Percentiles rank a stretch among this genome's conserved stretches.
Conservation (phyloP, 2,113 vertebrate genomes). For the Burhinus oedicnemus region DNA sequence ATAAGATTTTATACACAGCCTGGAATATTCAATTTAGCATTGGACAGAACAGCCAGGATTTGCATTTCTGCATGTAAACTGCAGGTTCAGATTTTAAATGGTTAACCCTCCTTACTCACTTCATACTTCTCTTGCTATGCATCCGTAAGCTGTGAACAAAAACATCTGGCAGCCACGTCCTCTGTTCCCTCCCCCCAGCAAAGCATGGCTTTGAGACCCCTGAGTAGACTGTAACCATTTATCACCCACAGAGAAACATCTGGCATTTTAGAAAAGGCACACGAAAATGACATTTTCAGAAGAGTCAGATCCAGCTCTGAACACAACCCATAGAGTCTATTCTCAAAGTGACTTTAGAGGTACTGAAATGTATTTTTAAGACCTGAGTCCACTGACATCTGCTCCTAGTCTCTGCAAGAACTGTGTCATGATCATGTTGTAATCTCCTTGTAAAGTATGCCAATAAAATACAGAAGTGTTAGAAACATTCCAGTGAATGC, state of each 20-base stretch:
- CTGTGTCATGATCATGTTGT: neutral
- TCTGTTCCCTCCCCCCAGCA: neutral
- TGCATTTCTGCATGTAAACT: neutral
- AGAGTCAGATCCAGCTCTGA: neutral
- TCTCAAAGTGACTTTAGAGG: neutral
- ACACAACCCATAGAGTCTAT: neutral
- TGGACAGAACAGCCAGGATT: neutral
- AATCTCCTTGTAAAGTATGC: slow-evolving; percentile 18
- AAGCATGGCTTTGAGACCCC: neutral
- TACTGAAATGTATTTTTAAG: slow-evolving; percentile 30
- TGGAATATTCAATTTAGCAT: neutral
- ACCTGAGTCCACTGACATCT: slow-evolving; percentile 35
- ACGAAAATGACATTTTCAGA: slow-evolving; percentile 9
- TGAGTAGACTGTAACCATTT: neutral
- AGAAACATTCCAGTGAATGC: slow-evolving; percentile 39
- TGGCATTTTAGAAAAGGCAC: slow-evolving; percentile 56
- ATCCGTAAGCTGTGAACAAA: neutral
- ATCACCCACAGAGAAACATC: neutral
- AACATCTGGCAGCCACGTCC: neutral
- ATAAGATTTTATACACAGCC: neutral
- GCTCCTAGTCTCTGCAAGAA: slow-evolving; percentile 41
- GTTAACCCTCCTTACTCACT: slow-evolving; percentile 26
- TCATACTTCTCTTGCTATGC: neutral
- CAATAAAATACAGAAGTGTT: slow-evolving; percentile 3
- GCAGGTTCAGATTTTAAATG: neutral